Evolutionary conservation across 2,113 vertebrate genomes (phyloP), one percentile per base, ranked within the genome.

Genomic region (Petaurus breviceps): DNA sequence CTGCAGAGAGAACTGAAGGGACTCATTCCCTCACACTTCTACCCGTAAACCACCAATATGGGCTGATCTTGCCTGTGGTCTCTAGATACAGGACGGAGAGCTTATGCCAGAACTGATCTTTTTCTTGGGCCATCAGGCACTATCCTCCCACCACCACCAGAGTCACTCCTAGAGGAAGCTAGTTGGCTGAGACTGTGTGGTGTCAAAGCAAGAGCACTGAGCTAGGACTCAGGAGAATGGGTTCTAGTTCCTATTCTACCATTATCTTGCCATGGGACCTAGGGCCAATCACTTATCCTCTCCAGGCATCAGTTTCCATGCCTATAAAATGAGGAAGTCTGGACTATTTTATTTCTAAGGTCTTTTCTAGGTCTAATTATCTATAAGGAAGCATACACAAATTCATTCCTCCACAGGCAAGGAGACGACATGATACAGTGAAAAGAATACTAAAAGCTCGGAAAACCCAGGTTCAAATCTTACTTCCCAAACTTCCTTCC

Each of bases 131-230:
- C 68, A 43, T 84, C 37, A 43, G n/a, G 6, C 7, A 43, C 5
- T 68, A 37, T 68, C 57, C 12, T 68, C 9, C 61, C 37, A 57
- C 3, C 61, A n/a, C 61, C 61, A n/a, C 37, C 14, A 19, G 14
- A 68, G 37, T n/a, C 68, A 77, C 2, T 77, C 68, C 37, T n/a
- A 77, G 31, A 14, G 37, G 37, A 77, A 43, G n/a, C 5, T 68
- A 14, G 24, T 1, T 6, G 12, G 25, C 37, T 0, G 10, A 53
- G 22, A 37, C 0, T 12, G 57, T 26, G 55, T 46, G 0, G 0
- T 1, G 37, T 52, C 77, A 68, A 49, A 28, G 52, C 25, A 68
- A 7, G 47, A 52, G 24, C 0, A 0, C 24, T 22, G 5, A 28
- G 11, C 2, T 68, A 26, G 90, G 90, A 54, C 43, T 14, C 37